Conservation (phyloP, 2,113 vertebrate species). For the Chaenocephalus aceratus region DNA sequence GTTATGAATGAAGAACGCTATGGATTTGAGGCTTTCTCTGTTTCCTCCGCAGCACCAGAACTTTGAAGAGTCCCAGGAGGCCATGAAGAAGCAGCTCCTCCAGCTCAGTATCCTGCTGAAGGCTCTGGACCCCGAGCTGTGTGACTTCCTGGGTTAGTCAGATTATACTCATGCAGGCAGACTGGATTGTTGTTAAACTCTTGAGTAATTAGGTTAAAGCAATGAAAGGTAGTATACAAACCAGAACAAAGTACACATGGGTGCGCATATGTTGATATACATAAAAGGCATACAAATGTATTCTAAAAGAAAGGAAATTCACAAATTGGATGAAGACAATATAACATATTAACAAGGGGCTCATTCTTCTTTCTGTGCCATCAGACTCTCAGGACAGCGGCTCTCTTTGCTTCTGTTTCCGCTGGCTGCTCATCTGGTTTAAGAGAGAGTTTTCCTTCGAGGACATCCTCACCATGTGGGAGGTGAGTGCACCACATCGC, state of each 20-base stretch:
- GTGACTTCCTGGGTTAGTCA: slow-evolving; percentile 90
- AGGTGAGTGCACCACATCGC: slow-evolving; percentile 78
- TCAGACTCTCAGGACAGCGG: slow-evolving; percentile 87
- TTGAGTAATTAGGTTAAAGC: neutral
- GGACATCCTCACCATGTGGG: slow-evolving; percentile 91
- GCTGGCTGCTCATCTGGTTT: slow-evolving; percentile 95
- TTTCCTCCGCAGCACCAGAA: slow-evolving; percentile 87
- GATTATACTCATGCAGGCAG: neutral
- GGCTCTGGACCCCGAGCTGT: slow-evolving; percentile 90
- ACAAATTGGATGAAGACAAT: neutral
- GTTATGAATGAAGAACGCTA: too few relatives aligned
- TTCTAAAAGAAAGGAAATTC: neutral
- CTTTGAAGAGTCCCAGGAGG: slow-evolving; percentile 95
- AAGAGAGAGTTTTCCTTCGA: slow-evolving; percentile 93
- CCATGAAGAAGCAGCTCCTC: slow-evolving; percentile 93
- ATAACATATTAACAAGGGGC: neutral
- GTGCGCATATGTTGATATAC: neutral
- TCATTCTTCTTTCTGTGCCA: neutral
- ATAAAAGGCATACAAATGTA: neutral
- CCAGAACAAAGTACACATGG: neutral
- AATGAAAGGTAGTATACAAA: neutral
- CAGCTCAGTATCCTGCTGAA: slow-evolving; percentile 89
- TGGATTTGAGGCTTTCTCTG: neutral
- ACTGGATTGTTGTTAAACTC: neutral
- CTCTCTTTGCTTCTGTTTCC: slow-evolving; percentile 89